phyloP scores from a whole-genome alignment of 2,113 vertebrate species.

The Pelodiscus sinensis region DNA sequence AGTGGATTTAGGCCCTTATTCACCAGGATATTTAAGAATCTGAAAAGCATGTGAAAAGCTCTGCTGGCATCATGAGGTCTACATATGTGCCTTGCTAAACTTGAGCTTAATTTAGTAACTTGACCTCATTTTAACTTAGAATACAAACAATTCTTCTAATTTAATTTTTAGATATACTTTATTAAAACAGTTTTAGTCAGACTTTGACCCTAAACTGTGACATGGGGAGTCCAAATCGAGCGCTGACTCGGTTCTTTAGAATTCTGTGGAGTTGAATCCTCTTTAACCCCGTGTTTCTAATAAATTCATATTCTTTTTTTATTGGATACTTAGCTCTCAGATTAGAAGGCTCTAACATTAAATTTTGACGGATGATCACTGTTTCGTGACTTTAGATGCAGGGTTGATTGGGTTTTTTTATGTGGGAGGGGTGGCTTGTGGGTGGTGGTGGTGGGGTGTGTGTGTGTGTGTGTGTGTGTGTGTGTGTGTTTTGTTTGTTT shows the following conservation, averaged over 20 bases:
- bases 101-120: not conserved
- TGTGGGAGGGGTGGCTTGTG: too few species aligned
- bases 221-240: not conserved
- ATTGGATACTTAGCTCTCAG: not conserved
- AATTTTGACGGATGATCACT: not conserved
- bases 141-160: not conserved
- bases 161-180: not conserved
- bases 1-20: not conserved
- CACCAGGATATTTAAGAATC: not conserved
- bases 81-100: not conserved
- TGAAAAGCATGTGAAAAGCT: not conserved
- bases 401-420: too few species aligned
- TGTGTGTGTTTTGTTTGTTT: too few species aligned
- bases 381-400: not conserved
- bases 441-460: too few species aligned
- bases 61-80: not conserved
- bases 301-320: not conserved
- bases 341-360: not conserved
- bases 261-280: not conserved
- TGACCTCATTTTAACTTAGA: not conserved
- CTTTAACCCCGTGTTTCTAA: not conserved
- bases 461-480: too few species aligned
- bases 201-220: not conserved
- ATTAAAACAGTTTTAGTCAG: not conserved
- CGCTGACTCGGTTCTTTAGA: not conserved